Percentiles rank a stretch among this genome's conserved stretches.
Evolutionary conservation across 2,113 vertebrate genomes (phyloP).

Genomic region (Rhombomys opimus): DNA sequence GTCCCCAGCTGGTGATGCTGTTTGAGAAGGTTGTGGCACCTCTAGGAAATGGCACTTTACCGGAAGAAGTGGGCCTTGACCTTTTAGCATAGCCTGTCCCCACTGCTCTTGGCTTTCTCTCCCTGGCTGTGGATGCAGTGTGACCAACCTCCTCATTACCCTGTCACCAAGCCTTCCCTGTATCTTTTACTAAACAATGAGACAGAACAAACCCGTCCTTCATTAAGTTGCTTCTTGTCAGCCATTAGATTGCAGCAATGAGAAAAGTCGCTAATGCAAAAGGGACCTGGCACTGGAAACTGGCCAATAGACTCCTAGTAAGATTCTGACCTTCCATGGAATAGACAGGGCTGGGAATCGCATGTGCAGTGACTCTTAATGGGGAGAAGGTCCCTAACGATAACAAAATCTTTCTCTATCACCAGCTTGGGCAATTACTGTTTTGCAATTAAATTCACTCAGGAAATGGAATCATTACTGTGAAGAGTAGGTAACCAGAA

Average conservation of each 20-base stretch:
- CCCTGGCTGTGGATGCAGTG: background rate
- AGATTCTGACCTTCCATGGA: background rate
- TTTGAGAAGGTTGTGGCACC: too few species aligned
- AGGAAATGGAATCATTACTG: conserved; percentile 65
- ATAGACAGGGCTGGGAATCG: background rate
- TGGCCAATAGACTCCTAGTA: background rate
- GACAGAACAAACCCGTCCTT: background rate
- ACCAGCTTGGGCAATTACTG: conserved; percentile 53
- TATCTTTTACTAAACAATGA: background rate
- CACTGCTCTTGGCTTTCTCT: background rate
- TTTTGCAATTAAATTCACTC: conserved; percentile 71
- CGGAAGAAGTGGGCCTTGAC: background rate
- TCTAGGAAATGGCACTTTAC: too few species aligned
- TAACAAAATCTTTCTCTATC: conserved; percentile 44
- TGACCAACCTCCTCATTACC: background rate
- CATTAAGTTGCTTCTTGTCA: background rate
- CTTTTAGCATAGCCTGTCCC: background rate
- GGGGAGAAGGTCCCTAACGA: background rate
- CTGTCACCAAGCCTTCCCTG: too few species aligned
- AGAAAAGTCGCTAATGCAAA: background rate
- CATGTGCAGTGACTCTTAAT: background rate
- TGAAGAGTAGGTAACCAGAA: conserved; percentile 62
- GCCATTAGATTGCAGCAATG: background rate
- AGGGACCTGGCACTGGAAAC: background rate
- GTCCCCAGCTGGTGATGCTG: background rate